Evolutionary conservation across 2,797 vertebrate genomes (phyloP), one percentile per base, ranked within the genome.

Genomic region (Myotis vivesi): DNA sequence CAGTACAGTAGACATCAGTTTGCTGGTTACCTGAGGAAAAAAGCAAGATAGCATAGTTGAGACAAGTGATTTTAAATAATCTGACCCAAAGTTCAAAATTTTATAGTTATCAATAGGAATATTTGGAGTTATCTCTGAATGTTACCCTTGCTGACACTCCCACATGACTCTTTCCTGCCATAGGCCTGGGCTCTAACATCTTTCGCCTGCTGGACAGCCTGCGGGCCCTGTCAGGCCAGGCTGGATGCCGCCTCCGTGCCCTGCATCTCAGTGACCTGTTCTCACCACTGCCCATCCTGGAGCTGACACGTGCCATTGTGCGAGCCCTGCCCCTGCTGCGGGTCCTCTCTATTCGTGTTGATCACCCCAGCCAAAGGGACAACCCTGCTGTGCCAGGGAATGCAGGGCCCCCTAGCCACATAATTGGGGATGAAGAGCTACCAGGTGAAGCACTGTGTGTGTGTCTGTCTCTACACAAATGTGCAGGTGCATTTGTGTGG

Each of bases 141-240:
- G 20, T 69, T 89, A 51, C 12, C 38, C 33, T 12, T 81, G 44
- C 49, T 91, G 15, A 75, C 55, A 89, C 36, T 82, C 66, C 64
- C 53, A 73, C 13, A 19, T 44, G 28, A 87, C 22, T 72, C 92
- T 97, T 97, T 89, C 55, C 82, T 94, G 51, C 86, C 97, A 38
- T 89, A 99, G 98, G 98, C 82, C 93, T 99, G 81, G 98, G 98
- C 72, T 98, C 96, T 38, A 98, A 98, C 84, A 98, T 99, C 96
- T 97, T 96, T 92, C 98, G 98, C 91, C 96, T 99, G 75, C 94
- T 98, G 9, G 98, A 98, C 0, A 98, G 98, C 57, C 98, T 99
- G 44, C 97, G 96, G 46, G 97, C 97, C 55, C 97, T 99, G n/a
- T 98, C 98, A 84, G 92, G 62, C 49, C 98, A 89, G 59, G 88